These are phyloP conservation scores for Channa striata DNA, from an alignment of 2,797 vertebrate species.

Conservation along the genomic window DNA sequence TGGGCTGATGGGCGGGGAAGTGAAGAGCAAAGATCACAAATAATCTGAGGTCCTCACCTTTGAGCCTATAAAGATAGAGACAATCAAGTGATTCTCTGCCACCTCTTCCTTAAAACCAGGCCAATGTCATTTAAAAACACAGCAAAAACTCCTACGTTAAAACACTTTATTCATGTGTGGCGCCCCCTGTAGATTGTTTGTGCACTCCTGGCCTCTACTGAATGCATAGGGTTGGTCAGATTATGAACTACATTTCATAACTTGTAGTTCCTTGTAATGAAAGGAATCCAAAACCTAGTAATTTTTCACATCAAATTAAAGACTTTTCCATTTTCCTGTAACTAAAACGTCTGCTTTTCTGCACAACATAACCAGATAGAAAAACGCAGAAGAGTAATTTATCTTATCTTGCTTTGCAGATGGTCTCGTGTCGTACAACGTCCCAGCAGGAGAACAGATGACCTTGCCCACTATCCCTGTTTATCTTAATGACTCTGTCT, in stretches of 20 bases:
- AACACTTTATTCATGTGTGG: no score
- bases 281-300: no score
- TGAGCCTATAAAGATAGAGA: constrained; percentile 53
- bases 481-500: constrained; percentile 95
- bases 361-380: background rate
- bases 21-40: background rate
- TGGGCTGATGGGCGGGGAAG: background rate
- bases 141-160: background rate
- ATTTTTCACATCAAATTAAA: no score
- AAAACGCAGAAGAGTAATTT: background rate
- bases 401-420: constrained; percentile 79
- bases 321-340: no score
- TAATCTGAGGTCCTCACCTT: constrained; percentile 35
- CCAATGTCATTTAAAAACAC: background rate
- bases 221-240: background rate
- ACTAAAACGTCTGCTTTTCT: constrained; percentile 8
- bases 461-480: constrained; percentile 82
- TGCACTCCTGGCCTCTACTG: background rate
- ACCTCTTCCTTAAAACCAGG: background rate
- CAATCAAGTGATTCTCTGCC: constrained; percentile 19
- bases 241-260: background rate
- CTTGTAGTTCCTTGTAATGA: no score
- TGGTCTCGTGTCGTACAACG: constrained; percentile 95
- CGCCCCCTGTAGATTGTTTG: background rate
- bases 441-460: constrained; percentile 91